Percentiles rank a stretch among this genome's conserved stretches.
Evolutionary conservation across 2,113 vertebrate genomes (phyloP).

Genomic region (Neodontobutis hainanensis): DNA sequence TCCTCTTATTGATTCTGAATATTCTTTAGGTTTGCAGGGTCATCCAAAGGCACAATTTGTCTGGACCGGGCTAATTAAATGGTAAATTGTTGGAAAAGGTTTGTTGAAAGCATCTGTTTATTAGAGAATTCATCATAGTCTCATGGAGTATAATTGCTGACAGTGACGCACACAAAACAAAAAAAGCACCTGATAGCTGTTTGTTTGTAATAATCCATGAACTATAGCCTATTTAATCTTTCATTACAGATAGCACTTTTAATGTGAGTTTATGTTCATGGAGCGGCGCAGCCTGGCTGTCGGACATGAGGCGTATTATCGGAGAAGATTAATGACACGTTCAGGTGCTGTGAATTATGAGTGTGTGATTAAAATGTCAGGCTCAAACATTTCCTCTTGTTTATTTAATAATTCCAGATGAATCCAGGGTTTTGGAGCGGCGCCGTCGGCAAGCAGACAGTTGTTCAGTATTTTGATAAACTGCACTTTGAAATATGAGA

Average conservation of each 20-base stretch:
- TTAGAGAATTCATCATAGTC: not conserved
- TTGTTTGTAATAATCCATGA: slow-evolving; percentile 6
- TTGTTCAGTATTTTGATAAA: slow-evolving; percentile 19
- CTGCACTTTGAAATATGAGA: slow-evolving; percentile 20
- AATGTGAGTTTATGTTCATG: not conserved
- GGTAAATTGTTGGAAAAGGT: not conserved
- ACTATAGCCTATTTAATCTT: not conserved
- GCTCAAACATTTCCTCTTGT: not conserved
- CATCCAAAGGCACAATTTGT: too few relatives aligned
- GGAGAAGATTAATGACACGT: not conserved
- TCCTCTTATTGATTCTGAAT: too few relatives aligned
- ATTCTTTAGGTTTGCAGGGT: too few relatives aligned
- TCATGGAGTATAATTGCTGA: not conserved
- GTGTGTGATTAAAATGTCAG: slow-evolving; percentile 8
- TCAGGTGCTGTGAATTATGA: slow-evolving; percentile 1
- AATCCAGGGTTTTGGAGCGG: slow-evolving; percentile 1
- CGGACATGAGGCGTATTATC: not conserved
- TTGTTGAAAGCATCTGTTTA: not conserved
- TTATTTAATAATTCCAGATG: slow-evolving; percentile 15
- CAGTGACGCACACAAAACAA: not conserved
- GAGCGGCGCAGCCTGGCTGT: not conserved
- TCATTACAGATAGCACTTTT: not conserved
- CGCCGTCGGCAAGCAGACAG: not conserved
- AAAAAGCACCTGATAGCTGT: not conserved
- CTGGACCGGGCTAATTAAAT: not conserved